These are phyloP conservation scores for Caranx ignobilis DNA, from an alignment of 2,113 vertebrate species.

Conservation along the genomic window DNA sequence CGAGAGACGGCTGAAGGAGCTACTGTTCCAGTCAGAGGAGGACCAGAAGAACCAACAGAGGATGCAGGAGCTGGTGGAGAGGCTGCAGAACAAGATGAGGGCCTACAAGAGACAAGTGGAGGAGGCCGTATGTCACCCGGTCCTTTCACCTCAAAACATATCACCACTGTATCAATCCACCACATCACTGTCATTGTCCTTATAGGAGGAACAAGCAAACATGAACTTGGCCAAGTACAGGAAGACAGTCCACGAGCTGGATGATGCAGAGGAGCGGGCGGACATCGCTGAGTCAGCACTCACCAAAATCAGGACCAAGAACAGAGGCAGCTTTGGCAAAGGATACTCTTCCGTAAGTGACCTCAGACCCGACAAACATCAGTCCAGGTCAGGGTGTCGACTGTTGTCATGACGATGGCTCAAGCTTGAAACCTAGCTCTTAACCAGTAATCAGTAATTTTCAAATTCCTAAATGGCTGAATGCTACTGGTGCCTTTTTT, in stretches of 20 bases:
- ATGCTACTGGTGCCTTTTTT: too few relatives aligned
- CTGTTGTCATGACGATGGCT: too few relatives aligned
- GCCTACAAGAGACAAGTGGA: constrained; percentile 89
- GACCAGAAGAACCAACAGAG: constrained; percentile 88
- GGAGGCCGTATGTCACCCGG: constrained; percentile 78
- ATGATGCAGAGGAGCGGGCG: constrained; percentile 86
- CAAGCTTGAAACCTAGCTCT: too few relatives aligned
- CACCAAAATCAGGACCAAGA: constrained; percentile 86
- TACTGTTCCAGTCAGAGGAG: constrained; percentile 87
- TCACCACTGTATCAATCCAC: background rate
- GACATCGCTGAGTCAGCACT: constrained; percentile 86
- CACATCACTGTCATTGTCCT: background rate
- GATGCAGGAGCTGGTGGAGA: constrained; percentile 87
- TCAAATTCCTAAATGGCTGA: too few relatives aligned
- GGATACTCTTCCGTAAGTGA: constrained; percentile 86
- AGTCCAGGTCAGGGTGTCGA: background rate
- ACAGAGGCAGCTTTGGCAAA: constrained; percentile 84
- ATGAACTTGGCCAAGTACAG: constrained; percentile 87
- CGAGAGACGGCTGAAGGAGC: constrained; percentile 86
- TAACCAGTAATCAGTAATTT: too few relatives aligned
- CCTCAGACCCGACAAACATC: background rate
- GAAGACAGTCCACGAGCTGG: constrained; percentile 87
- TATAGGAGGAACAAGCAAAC: constrained; percentile 87
- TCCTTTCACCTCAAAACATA: too few relatives aligned
- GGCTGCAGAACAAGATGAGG: constrained; percentile 88